Base-by-base conservation (phyloP, 1,140 invertebrate species). In the Ips typographus region DNA sequence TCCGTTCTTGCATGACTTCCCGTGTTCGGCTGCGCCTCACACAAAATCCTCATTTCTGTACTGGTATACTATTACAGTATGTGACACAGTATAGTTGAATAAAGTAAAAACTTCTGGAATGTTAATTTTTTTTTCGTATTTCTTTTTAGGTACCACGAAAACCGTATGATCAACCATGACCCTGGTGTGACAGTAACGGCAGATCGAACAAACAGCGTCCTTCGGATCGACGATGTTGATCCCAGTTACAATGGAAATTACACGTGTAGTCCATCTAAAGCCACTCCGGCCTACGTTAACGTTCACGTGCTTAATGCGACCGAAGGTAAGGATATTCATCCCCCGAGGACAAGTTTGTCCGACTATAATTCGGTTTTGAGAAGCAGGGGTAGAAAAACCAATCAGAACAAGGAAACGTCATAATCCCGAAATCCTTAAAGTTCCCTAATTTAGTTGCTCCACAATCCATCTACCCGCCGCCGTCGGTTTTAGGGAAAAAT, bases 121-220 rank as follows among this genome's bases (percentile, higher is more conserved):
- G 22, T 22, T 22, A 22, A 22, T 22, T 22, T 22, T 37, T 55
- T 55, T 6, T 55, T 55, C 2, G 37, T 22, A 55, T 37, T 22
- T 51, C 41, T 40, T 64, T 64, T 58, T 52, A 70, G 90, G 68
- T 91, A 90, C 80, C 89, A 89, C 76, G 85, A 89, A 72, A 84
- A 84, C 59, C 84, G 85, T 71, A 90, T 90, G 88, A 89, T 90
- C 71, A 90, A 90, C 76, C 90, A 90, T 78, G 88, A 90, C 74
- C 81, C 82, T 8, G 80, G 78, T 1, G 83, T 74, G 73, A 80
- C 57, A 73, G 83, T 77, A 74, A 81, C 71, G 74, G 80, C 71
- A 63, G 82, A 70, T 81, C 80, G 56, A 76, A 80, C 74, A 80
- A 80, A 68, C 40, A 85, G 85, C 62, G 83, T 84, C 65, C 76